Base-by-base conservation (phyloP, 1,140 invertebrate genomes). In the Bombus picipes region DNA sequence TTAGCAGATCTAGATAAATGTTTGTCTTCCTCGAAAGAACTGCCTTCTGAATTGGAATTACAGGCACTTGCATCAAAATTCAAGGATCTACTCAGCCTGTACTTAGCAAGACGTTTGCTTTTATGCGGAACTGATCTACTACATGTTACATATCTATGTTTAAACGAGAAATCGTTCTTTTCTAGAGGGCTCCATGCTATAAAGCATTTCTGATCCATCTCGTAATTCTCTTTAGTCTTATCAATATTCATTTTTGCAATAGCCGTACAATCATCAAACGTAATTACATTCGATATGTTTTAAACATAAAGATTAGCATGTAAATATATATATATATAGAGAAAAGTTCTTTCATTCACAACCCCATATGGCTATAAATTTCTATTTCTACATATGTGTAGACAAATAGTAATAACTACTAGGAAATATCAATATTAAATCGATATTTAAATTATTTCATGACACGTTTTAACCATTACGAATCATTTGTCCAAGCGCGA, bases 1-100 rank as follows among this genome's bases (percentile, higher is more conserved):
- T 94, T 94, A 12, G 93, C 92, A 0, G 94, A 94, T 81, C 94
- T 91, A 2, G 93, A 92, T 12, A 91, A 83, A 41, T 91, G 86
- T 53, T 92, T 90, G 2, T 88, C 73, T 25, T 81, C 81, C 32
- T 85, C 59, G 28, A 70, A 81, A 25, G 78, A 82, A 47, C 79
- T 78, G 71, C 65, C 82, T 1, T 89, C 86, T 0, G 90, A 57
- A 62, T 77, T 88, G 1, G 92, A 88, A 74, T 88, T 91, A 28
- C 90, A 68, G 90, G 0, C 85, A 91, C 77, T 89, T 41, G 87
- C n/a, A 62, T 94, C 94, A 76, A 93, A 93, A 85, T 93, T 92
- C 12, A 94, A 86, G 0, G 94, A 93, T 82, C 92, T 90, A 74
- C 89, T 94, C 77, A 92, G 92, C 78, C 85, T 91, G 8, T 92